A percentile compares a stretch with the other conserved stretches of the same genome.
phyloP scores from a whole-genome alignment of 2,888 invertebrate species.

The Agrypnus murinus region DNA sequence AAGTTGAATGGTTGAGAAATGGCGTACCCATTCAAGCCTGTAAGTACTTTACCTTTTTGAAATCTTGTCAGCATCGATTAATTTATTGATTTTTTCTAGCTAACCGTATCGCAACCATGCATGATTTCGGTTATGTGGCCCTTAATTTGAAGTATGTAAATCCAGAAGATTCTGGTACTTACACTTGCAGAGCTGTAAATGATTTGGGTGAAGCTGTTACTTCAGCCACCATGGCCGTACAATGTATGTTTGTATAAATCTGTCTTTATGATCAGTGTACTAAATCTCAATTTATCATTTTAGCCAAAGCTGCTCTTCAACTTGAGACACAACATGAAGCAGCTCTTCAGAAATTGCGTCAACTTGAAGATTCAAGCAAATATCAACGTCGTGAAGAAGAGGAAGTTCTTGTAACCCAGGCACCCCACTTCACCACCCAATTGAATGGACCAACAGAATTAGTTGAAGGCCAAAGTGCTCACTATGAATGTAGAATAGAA shows the following conservation, averaged over 20 bases:
- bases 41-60: slow-evolving; percentile 70
- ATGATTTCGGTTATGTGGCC: slow-evolving; percentile 98
- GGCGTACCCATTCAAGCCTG: slow-evolving; percentile 93
- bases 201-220: slow-evolving; percentile 96
- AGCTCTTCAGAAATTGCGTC: slow-evolving; percentile 89
- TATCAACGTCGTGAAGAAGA: slow-evolving; percentile 88
- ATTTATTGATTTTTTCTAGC: slow-evolving; percentile 72
- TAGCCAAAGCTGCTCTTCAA: slow-evolving; percentile 90
- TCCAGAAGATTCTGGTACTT: slow-evolving; percentile 97
- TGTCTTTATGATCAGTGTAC: too few species aligned
- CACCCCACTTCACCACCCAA: slow-evolving; percentile 90
- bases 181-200: slow-evolving; percentile 94
- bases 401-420: slow-evolving; percentile 85
- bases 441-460: slow-evolving; percentile 90
- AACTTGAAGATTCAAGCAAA: slow-evolving; percentile 87
- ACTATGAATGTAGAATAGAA: slow-evolving; percentile 94
- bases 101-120: slow-evolving; percentile 94
- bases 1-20: slow-evolving; percentile 94
- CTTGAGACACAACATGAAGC: slow-evolving; percentile 93
- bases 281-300: slow-evolving; percentile 51
- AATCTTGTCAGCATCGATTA: slow-evolving; percentile 17
- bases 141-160: slow-evolving; percentile 95
- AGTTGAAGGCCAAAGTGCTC: slow-evolving; percentile 91
- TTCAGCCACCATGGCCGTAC: slow-evolving; percentile 91
- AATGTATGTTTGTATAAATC: slow-evolving; percentile 76